A percentile compares a stretch with the other conserved stretches of the same genome.
These are phyloP conservation scores for Rhyacophila evoluta DNA, from an alignment of 2,888 invertebrate species.

Conservation along the genomic window DNA sequence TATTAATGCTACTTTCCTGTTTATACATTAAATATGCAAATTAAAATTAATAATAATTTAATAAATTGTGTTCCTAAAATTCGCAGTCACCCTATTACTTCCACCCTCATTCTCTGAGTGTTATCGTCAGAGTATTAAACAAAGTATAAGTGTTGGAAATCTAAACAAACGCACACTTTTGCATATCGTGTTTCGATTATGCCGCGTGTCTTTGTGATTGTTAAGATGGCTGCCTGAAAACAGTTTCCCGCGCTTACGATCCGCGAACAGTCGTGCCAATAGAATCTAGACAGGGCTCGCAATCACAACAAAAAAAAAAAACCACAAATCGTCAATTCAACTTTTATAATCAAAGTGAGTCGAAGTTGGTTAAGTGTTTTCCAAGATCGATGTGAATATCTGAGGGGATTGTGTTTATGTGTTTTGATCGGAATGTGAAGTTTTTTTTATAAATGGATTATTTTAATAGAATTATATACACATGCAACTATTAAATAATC, in stretches of 20 bases:
- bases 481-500: no score
- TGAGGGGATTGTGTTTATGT: no score
- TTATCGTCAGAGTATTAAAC: neutral
- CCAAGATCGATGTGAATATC: no score
- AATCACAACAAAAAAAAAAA: neutral
- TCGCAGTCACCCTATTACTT: neutral
- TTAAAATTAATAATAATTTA: no score
- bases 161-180: neutral
- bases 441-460: no score
- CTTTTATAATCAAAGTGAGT: constrained; percentile 14
- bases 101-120: neutral
- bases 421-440: no score
- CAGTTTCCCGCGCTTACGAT: neutral
- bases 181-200: neutral
- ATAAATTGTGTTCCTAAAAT: no score
- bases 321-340: neutral
- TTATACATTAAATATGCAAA: no score
- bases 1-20: no score
- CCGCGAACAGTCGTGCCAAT: constrained; percentile 14
- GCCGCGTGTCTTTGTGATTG: neutral
- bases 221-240: neutral
- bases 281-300: neutral
- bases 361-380: constrained; percentile 12
- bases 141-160: neutral
- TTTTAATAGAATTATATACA: no score